phyloP scores from a whole-genome alignment of 2,888 invertebrate species.

The Lasioglossum vierecki region DNA sequence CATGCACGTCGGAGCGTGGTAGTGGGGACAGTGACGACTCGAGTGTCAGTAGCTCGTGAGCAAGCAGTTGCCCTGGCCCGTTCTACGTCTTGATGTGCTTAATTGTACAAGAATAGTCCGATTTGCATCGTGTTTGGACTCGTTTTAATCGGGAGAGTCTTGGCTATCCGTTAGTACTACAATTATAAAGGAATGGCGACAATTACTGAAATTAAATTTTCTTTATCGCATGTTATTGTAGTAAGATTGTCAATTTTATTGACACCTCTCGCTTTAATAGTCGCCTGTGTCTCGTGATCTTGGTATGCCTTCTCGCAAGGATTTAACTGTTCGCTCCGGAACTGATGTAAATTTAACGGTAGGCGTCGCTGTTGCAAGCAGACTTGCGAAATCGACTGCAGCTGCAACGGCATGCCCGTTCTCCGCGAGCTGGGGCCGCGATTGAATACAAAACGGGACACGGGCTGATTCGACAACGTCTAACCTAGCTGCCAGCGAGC shows the following conservation, averaged over 20 bases:
- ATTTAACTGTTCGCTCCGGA: not conserved
- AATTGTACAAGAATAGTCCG: not conserved
- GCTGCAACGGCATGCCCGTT: slow-evolving; percentile 49
- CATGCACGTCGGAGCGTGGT: not conserved
- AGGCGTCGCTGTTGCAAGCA: slow-evolving; percentile 22
- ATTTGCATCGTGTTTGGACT: not conserved
- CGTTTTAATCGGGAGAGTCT: not conserved
- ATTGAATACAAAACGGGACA: slow-evolving; percentile 67
- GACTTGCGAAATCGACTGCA: slow-evolving; percentile 59
- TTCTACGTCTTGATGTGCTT: too few species aligned
- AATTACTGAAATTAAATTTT: too few species aligned
- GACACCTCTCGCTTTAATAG: too few species aligned
- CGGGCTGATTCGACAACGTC: slow-evolving; percentile 56
- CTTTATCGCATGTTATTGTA: too few species aligned
- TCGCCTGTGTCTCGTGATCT: too few species aligned
- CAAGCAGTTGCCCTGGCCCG: too few species aligned
- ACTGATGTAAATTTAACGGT: not conserved
- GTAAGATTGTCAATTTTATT: too few species aligned
- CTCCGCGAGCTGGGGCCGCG: slow-evolving; percentile 39
- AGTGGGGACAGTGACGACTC: too few species aligned
- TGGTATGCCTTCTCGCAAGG: not conserved
- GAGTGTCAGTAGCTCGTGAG: too few species aligned
- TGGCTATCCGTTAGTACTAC: too few species aligned
- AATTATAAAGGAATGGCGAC: too few species aligned
- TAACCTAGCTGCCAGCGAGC: not conserved